Evolutionary conservation across 2,888 invertebrate genomes (phyloP).

Genomic region (Acheta domesticus): DNA sequence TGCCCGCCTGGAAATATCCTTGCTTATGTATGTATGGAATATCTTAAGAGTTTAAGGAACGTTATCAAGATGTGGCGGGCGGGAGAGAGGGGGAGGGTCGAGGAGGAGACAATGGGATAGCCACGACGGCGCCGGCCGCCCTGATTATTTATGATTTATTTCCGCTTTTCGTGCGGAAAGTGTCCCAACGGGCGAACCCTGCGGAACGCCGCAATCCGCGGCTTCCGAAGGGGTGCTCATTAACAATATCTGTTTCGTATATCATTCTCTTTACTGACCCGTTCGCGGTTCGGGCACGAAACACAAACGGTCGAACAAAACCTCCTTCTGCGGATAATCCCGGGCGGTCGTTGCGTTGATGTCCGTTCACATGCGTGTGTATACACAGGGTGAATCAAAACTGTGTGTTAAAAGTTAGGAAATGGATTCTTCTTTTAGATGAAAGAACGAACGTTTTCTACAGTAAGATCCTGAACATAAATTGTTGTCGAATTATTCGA

Average conservation of each 20-base stretch:
- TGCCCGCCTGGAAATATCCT: background rate
- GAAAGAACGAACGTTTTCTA: too few species aligned
- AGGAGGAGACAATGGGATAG: slow-evolving; percentile 4
- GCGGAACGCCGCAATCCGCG: background rate
- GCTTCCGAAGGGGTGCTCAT: background rate
- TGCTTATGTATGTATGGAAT: slow-evolving; percentile 18
- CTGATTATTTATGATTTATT: slow-evolving; percentile 18
- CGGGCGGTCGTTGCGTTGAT: background rate
- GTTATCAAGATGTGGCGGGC: background rate
- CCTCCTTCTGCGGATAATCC: background rate
- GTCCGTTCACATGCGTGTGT: background rate
- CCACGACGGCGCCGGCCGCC: background rate
- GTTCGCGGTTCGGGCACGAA: background rate
- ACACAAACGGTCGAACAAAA: background rate
- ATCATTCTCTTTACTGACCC: background rate
- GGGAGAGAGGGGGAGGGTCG: background rate
- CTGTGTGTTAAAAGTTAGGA: too few species aligned
- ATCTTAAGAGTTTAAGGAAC: slow-evolving; percentile 18
- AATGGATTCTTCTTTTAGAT: too few species aligned
- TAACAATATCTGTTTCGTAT: slow-evolving; percentile 11
- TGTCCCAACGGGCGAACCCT: background rate
- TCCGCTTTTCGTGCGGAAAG: background rate
- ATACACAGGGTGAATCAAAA: too few species aligned
- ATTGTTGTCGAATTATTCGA: too few species aligned
- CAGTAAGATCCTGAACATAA: too few species aligned